A percentile compares a stretch with the other conserved stretches of the same genome.
Evolutionary conservation across 2,113 vertebrate species (phyloP).

Genomic region (Callocephalon fimbriatum): DNA sequence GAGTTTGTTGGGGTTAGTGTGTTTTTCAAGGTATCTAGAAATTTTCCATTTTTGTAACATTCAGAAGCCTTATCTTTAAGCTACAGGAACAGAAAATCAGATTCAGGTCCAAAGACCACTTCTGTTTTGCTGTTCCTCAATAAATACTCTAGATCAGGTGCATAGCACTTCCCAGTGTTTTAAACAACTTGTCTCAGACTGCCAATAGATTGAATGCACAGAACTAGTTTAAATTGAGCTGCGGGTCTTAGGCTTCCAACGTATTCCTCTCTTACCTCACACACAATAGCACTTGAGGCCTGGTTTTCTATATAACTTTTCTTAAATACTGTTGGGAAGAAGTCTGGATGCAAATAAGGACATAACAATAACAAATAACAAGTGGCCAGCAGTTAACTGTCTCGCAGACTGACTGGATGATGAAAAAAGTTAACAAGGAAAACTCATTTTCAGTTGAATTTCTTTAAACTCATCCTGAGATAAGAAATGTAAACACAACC

Average conservation of each 20-base stretch:
- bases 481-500: slow-evolving; percentile 37
- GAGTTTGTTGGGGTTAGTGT: rapidly evolving
- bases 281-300: background rate
- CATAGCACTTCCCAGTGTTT: background rate
- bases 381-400: background rate
- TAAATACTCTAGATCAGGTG: background rate
- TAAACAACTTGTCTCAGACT: background rate
- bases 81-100: background rate
- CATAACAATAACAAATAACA: background rate
- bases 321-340: background rate
- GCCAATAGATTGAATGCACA: background rate
- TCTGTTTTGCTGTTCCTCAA: background rate
- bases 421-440: background rate
- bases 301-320: background rate
- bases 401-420: background rate
- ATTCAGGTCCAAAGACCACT: rapidly evolving
- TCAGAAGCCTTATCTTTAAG: background rate
- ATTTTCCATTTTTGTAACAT: background rate
- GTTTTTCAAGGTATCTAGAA: background rate
- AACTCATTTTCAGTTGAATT: background rate
- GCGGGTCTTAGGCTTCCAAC: background rate
- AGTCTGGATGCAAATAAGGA: background rate
- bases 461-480: background rate
- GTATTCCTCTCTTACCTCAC: background rate
- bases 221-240: background rate